Evolutionary conservation across 1,140 invertebrate genomes (phyloP).

Genomic region (Lepidurus couesii): DNA sequence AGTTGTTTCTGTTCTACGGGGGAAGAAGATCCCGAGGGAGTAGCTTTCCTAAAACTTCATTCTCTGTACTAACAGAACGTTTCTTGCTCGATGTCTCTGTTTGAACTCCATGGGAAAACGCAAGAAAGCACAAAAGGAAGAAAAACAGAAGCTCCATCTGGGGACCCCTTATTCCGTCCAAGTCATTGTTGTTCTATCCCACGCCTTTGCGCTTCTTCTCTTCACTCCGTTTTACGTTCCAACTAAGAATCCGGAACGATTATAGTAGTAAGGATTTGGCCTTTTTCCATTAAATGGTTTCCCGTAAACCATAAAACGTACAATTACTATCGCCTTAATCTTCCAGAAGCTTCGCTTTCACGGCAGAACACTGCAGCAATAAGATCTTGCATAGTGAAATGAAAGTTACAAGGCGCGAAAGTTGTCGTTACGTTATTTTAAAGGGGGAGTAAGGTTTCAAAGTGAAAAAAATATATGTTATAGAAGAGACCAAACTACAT

Average conservation of each 20-base stretch:
- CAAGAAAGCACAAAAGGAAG: background rate
- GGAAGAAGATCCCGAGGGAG: constrained; percentile 3
- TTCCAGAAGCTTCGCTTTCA: too few relatives aligned
- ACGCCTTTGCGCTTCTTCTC: background rate
- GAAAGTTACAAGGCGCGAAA: too few relatives aligned
- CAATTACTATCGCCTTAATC: too few relatives aligned
- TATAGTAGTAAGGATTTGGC: too few relatives aligned
- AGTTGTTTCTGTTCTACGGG: background rate
- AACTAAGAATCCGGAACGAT: background rate
- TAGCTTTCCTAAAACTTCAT: background rate
- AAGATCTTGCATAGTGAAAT: too few relatives aligned
- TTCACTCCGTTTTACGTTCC: background rate
- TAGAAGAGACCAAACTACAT: too few relatives aligned
- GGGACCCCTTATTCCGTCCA: background rate
- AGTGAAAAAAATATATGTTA: too few relatives aligned
- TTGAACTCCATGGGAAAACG: background rate
- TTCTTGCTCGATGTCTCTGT: background rate
- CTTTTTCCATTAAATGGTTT: too few relatives aligned
- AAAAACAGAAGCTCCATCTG: background rate
- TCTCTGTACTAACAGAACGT: background rate
- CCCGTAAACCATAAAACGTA: too few relatives aligned
- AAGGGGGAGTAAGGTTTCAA: too few relatives aligned
- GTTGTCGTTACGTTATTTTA: too few relatives aligned
- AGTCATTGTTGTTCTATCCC: background rate
- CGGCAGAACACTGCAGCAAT: too few relatives aligned